A percentile compares a stretch with the other conserved stretches of the same genome.
These are phyloP conservation scores for Halcyon senegalensis DNA, from an alignment of 2,113 vertebrate species.

Conservation along the genomic window DNA sequence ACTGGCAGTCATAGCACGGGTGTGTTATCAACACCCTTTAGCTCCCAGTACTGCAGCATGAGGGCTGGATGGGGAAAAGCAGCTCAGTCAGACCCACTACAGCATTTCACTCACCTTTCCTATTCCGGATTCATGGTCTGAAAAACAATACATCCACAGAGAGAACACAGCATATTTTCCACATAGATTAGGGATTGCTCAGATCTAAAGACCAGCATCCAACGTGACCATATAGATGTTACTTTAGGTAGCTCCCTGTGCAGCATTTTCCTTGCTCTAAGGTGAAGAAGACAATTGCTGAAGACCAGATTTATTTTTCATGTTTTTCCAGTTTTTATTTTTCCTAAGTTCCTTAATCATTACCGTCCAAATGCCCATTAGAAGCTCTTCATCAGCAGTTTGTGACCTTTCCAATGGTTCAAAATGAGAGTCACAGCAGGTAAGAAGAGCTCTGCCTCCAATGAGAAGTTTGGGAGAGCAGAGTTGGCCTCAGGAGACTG, in stretches of 20 bases:
- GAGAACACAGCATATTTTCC: neutral
- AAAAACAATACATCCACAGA: neutral
- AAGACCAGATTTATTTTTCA: neutral
- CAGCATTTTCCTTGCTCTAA: neutral
- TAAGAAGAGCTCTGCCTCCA: neutral
- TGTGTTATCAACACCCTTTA: too few species aligned
- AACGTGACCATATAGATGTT: neutral
- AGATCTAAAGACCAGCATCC: neutral
- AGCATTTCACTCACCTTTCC: neutral
- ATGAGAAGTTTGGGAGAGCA: neutral
- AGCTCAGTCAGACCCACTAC: too few species aligned
- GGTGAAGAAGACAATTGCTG: neutral
- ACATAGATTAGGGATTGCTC: neutral
- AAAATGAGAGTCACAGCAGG: neutral
- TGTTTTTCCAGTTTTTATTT: neutral
- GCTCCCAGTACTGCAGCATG: too few species aligned
- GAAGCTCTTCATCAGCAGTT: neutral
- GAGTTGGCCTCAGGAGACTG: neutral
- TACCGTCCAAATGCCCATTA: neutral
- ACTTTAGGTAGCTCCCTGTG: neutral
- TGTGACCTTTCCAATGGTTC: neutral
- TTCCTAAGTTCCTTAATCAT: neutral
- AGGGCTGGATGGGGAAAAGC: too few species aligned
- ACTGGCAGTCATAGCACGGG: too few species aligned
- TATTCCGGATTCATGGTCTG: neutral